Conservation (phyloP, 2,888 invertebrate species). For the Cryptocheilus praepositus region DNA sequence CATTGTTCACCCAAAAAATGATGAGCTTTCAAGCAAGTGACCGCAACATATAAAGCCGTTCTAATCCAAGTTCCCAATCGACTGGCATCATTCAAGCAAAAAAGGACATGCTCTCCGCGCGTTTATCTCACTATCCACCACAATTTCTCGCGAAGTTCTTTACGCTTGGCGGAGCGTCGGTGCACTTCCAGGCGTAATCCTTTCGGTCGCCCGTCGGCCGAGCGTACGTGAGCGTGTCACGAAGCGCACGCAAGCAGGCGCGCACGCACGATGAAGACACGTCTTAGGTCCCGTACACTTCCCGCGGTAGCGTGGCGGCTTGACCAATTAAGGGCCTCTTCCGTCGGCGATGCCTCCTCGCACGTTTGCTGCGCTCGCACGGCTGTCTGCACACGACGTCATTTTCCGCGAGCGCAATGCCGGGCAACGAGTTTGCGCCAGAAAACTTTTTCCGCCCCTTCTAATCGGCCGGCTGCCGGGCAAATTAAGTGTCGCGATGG, state of each 20-base stretch:
- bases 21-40: too few relatives aligned
- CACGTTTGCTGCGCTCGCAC: conserved; percentile 28
- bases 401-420: conserved; percentile 33
- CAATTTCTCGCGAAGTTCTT: too few relatives aligned
- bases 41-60: too few relatives aligned
- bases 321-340: conserved; percentile 72
- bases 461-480: too few relatives aligned
- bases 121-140: too few relatives aligned
- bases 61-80: too few relatives aligned
- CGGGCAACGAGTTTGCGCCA: too few relatives aligned
- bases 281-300: conserved; percentile 73
- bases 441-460: too few relatives aligned
- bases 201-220: conserved; percentile 19
- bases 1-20: too few relatives aligned
- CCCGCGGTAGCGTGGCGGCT: conserved; percentile 67
- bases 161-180: background rate
- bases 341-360: conserved; percentile 52
- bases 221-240: conserved; percentile 29
- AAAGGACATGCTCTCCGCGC: too few relatives aligned
- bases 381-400: conserved; percentile 41
- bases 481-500: too few relatives aligned
- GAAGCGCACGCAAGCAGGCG: conserved; percentile 7
- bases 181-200: conserved; percentile 3
- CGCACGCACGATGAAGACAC: conserved; percentile 59
- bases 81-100: too few relatives aligned